Percentiles rank a stretch among this genome's conserved stretches.
These are phyloP conservation scores for Himalopsyche japonica DNA, from an alignment of 2,888 invertebrate species.

Conservation along the genomic window DNA sequence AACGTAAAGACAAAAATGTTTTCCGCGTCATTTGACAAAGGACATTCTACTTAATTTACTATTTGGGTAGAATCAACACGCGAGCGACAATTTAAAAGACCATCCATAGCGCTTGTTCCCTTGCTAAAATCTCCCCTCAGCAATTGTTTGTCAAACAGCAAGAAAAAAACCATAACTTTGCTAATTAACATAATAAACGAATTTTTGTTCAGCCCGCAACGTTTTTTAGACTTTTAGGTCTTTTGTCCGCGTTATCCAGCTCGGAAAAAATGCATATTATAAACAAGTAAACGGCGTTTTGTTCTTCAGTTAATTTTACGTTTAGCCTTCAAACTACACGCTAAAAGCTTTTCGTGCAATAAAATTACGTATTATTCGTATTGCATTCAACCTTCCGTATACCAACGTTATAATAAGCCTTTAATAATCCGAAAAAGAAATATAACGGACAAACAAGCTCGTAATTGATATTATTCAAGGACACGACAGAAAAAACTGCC, in stretches of 20 bases:
- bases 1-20: neutral
- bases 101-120: constrained; percentile 2
- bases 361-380: neutral
- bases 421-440: no score
- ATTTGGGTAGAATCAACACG: constrained; percentile 32
- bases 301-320: neutral
- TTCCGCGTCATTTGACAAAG: constrained; percentile 24
- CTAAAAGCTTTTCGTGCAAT: neutral
- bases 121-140: neutral
- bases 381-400: no score
- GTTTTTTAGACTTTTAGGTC: constrained; percentile 8
- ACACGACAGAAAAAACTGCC: no score
- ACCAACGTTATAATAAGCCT: no score
- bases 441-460: no score
- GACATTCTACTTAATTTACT: constrained; percentile 29
- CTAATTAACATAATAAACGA: constrained; percentile 33
- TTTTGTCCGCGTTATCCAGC: constrained; percentile 2
- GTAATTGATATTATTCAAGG: no score
- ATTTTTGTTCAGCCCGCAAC: neutral
- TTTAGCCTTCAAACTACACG: neutral
- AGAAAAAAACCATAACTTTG: constrained; percentile 20
- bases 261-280: neutral
- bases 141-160: constrained; percentile 19
- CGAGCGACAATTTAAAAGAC: constrained; percentile 32
- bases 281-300: neutral